Conservation (phyloP, 1,140 invertebrate species). For the Drosophila busckii region DNA sequence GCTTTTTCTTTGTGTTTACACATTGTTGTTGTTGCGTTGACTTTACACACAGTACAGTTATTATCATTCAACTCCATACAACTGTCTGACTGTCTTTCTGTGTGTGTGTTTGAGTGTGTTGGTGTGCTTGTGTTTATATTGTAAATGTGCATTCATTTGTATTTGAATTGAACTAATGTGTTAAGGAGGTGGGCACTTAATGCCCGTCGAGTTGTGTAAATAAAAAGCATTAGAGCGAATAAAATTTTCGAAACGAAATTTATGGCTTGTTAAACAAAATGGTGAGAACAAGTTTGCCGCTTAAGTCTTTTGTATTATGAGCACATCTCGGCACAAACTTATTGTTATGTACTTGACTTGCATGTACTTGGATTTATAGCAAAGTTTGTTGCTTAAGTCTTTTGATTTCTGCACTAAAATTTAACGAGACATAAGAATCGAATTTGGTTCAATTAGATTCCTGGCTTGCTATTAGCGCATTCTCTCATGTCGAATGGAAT, state of each 20-base stretch:
- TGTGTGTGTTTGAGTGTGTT: slow-evolving; percentile 8
- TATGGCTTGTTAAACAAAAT: slow-evolving; percentile 57
- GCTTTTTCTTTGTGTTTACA: slow-evolving; percentile 16
- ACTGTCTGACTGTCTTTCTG: slow-evolving; percentile 12
- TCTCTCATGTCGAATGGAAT: slow-evolving; percentile 56
- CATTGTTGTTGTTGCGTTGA: slow-evolving; percentile 26
- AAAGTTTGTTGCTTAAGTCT: no score
- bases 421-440: no score
- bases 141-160: slow-evolving; percentile 72
- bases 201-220: slow-evolving; percentile 62
- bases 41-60: slow-evolving; percentile 69
- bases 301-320: slow-evolving; percentile 48
- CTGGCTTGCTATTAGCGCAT: slow-evolving; percentile 24
- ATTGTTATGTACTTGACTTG: not conserved
- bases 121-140: slow-evolving; percentile 41
- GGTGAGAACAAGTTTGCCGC: slow-evolving; percentile 65
- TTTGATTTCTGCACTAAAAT: no score
- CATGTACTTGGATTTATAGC: not conserved
- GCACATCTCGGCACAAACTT: no score
- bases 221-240: slow-evolving; percentile 39
- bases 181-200: slow-evolving; percentile 69
- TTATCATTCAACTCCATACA: slow-evolving; percentile 38
- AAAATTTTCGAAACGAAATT: slow-evolving; percentile 46
- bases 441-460: no score
- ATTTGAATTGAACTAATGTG: slow-evolving; percentile 67